Evolutionary conservation across 2,797 vertebrate genomes (phyloP).

Genomic region (Brotogeris chrysoptera): DNA sequence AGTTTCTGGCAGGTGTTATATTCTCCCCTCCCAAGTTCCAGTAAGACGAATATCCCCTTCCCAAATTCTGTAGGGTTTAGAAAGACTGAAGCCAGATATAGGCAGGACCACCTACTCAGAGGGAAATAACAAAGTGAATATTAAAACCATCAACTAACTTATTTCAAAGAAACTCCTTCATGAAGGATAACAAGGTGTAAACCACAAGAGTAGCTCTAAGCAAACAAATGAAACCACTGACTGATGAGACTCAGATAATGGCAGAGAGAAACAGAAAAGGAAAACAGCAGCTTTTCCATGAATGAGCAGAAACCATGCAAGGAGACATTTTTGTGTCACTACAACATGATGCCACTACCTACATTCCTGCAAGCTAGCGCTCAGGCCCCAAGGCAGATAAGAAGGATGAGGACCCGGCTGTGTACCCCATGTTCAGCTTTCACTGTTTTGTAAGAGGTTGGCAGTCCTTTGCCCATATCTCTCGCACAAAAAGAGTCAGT

Average conservation of each 20-base stretch:
- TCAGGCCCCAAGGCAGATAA: accelerated
- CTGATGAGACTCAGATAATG: background rate
- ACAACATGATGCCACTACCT: background rate
- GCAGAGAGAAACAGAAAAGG: background rate
- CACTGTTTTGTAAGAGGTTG: background rate
- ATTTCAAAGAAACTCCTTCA: background rate
- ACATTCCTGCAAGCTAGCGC: background rate
- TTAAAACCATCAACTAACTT: background rate
- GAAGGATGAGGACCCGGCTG: background rate
- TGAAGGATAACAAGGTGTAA: background rate
- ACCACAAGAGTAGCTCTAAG: background rate
- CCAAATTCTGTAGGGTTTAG: background rate
- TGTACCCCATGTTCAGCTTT: background rate
- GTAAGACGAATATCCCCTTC: background rate
- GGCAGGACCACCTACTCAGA: background rate
- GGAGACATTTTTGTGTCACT: background rate
- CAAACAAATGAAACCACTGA: background rate
- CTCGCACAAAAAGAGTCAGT: background rate
- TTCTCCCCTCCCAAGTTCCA: background rate
- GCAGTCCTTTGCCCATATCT: background rate
- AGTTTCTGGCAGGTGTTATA: background rate
- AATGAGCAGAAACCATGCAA: background rate
- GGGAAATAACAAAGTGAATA: background rate
- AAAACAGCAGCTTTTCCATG: background rate
- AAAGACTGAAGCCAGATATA: background rate